Conservation (phyloP, 2,113 vertebrate genomes). For the Tyto alba region DNA sequence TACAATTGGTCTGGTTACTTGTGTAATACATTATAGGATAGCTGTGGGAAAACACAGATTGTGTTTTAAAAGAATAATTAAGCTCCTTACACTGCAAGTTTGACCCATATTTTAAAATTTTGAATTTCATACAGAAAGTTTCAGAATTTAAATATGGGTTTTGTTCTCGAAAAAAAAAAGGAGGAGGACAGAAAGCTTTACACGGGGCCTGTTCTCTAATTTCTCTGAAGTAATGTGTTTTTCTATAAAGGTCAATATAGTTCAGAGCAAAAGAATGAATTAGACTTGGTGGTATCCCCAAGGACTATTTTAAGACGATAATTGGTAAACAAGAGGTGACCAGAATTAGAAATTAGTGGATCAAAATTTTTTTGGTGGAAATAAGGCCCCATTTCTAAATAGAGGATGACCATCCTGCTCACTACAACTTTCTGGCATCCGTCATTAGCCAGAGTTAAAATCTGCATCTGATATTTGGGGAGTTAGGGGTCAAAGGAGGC, state of each 20-base stretch:
- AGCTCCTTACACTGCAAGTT: neutral
- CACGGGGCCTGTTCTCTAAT: neutral
- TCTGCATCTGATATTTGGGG: neutral
- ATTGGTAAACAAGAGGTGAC: neutral
- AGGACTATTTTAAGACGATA: neutral
- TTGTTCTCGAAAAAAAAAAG: neutral
- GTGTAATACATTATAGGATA: neutral
- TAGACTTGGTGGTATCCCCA: neutral
- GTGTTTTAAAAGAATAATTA: neutral
- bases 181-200: neutral
- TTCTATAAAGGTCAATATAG: neutral
- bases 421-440: neutral
- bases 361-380: neutral
- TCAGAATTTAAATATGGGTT: neutral
- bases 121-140: neutral
- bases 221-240: neutral
- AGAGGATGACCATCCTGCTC: neutral
- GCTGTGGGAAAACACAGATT: neutral
- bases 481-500: neutral
- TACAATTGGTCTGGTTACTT: neutral
- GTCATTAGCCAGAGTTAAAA: neutral
- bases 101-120: neutral
- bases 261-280: neutral
- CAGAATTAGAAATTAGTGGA: neutral
- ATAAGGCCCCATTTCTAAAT: neutral